phyloP scores from a whole-genome alignment of 2,888 invertebrate genomes.

The Eilema sororculum region DNA sequence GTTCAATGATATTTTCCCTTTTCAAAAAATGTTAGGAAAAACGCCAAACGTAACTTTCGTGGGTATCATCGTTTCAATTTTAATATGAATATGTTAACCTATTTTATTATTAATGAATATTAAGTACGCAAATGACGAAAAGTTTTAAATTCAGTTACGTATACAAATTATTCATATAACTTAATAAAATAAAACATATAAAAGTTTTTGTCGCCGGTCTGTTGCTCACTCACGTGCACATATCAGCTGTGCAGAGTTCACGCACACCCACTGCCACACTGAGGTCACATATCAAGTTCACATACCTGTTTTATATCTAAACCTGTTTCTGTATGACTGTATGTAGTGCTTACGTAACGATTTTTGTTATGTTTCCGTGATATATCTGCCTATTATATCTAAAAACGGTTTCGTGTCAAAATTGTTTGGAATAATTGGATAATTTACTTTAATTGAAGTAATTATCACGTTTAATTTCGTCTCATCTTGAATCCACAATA shows the following conservation, averaged over 20 bases:
- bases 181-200: background rate
- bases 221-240: constrained; percentile 61
- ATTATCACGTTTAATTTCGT: background rate
- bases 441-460: background rate
- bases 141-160: background rate
- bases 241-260: constrained; percentile 67
- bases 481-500: background rate
- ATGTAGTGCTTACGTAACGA: constrained; percentile 56
- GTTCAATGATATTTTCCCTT: no score
- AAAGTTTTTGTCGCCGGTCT: constrained; percentile 52
- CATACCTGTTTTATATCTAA: constrained; percentile 70
- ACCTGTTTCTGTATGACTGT: constrained; percentile 65
- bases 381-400: constrained; percentile 54
- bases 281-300: constrained; percentile 84
- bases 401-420: constrained; percentile 7
- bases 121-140: background rate
- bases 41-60: no score
- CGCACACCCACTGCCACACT: constrained; percentile 64
- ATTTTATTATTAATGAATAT: background rate
- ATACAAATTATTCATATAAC: background rate
- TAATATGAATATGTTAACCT: background rate
- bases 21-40: no score
- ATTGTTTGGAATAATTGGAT: background rate
- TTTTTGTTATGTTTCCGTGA: constrained; percentile 54
- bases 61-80: no score